A percentile compares a stretch with the other conserved stretches of the same genome.
Evolutionary conservation across 1,140 invertebrate species (phyloP).

Genomic region (Diorhabda sublineata): DNA sequence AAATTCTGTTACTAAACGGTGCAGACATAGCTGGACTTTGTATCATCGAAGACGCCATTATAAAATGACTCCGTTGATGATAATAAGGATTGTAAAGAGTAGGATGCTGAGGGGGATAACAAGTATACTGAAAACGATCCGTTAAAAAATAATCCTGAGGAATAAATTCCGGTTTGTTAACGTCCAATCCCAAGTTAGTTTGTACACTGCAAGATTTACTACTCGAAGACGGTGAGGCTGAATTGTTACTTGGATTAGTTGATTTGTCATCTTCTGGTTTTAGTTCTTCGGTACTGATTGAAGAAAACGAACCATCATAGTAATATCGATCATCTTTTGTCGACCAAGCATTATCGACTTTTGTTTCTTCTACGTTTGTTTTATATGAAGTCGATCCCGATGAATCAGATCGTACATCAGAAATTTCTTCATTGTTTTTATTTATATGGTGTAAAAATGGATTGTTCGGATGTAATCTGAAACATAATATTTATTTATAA

Average conservation of each 20-base stretch:
- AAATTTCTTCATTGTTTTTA: neutral
- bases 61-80: neutral
- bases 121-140: neutral
- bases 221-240: neutral
- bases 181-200: neutral
- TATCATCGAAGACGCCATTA: neutral
- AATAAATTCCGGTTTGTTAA: neutral
- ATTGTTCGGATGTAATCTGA: conserved; percentile 7
- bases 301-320: neutral
- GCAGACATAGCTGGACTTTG: neutral
- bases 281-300: neutral
- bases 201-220: neutral
- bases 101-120: neutral
- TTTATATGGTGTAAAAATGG: conserved; percentile 3
- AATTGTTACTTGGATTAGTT: neutral
- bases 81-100: conserved; percentile 11
- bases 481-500: too few relatives aligned
- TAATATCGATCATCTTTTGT: neutral
- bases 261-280: neutral
- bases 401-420: neutral
- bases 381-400: conserved; percentile 7
- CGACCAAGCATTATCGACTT: neutral
- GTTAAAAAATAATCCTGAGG: too few relatives aligned
- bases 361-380: neutral
- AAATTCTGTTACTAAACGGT: neutral